These are phyloP conservation scores for Lethenteron reissneri DNA, from an alignment of 2,113 vertebrate species.

Conservation along the genomic window DNA sequence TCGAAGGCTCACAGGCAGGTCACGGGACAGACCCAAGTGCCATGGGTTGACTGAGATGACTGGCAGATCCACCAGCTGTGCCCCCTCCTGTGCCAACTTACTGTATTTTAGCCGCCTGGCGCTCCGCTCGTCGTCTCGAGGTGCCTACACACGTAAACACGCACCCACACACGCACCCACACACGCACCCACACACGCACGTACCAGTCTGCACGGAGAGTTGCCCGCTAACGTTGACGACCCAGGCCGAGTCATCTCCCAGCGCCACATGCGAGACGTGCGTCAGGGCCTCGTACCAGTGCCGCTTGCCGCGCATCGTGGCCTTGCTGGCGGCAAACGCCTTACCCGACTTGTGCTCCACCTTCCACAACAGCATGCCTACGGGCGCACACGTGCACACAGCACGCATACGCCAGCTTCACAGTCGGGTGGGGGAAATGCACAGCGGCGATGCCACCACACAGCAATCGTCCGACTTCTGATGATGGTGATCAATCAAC, in stretches of 20 bases:
- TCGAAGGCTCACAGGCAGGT: too few species aligned
- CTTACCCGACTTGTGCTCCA: constrained; percentile 82
- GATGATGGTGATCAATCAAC: too few species aligned
- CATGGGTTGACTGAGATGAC: too few species aligned
- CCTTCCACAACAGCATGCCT: constrained; percentile 90
- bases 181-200: not conserved
- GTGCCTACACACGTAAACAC: not conserved
- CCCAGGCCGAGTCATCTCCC: constrained; percentile 77
- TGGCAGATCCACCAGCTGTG: too few species aligned
- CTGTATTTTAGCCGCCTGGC: too few species aligned
- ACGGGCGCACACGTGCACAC: not conserved
- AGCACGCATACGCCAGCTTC: too few species aligned
- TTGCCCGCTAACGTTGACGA: constrained; percentile 76
- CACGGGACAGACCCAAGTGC: too few species aligned
- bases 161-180: not conserved
- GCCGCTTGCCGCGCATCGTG: constrained; percentile 59
- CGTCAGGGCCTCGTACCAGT: constrained; percentile 91
- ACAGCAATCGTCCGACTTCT: too few species aligned
- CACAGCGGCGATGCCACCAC: too few species aligned
- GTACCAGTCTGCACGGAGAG: constrained; percentile 73
- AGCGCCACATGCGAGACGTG: constrained; percentile 55
- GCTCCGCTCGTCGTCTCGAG: too few species aligned
- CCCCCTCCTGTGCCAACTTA: too few species aligned
- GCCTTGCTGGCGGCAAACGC: constrained; percentile 85
- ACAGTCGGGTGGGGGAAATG: too few species aligned